Conservation (phyloP, 2,797 vertebrate genomes). For the Eleutherodactylus coqui region DNA sequence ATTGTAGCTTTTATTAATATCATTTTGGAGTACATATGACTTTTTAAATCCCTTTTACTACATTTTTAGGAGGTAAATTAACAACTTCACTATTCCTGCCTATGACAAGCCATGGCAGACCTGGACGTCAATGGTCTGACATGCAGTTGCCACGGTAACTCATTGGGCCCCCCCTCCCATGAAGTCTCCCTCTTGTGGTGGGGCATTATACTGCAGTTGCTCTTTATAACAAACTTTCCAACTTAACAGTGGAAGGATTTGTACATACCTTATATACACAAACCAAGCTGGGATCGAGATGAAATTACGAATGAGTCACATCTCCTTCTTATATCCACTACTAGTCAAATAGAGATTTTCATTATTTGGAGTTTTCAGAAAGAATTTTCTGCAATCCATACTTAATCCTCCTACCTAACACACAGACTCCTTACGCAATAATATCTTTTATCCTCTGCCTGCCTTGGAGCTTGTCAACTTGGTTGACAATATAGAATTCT, state of each 20-base stretch:
- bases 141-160: too few relatives aligned
- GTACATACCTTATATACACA: not conserved
- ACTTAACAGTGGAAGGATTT: not conserved
- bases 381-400: conserved; percentile 43
- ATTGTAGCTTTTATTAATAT: too few relatives aligned
- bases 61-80: too few relatives aligned
- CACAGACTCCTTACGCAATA: not conserved
- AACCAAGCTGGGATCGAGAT: not conserved
- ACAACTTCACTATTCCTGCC: too few relatives aligned
- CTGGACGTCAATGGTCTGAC: too few relatives aligned
- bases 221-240: not conserved
- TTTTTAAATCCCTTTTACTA: too few relatives aligned
- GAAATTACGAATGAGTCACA: conserved; percentile 29
- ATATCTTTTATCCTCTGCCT: conserved; percentile 14
- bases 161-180: too few relatives aligned
- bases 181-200: too few relatives aligned
- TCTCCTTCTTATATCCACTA: conserved; percentile 11
- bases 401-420: conserved; percentile 42
- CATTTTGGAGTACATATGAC: too few relatives aligned
- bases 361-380: conserved; percentile 48
- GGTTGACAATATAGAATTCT: conserved; percentile 49
- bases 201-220: not conserved
- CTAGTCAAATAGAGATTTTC: conserved; percentile 48
- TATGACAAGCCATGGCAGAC: too few relatives aligned
- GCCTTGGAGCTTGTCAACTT: conserved; percentile 30